Evolutionary conservation across 2,888 invertebrate species (phyloP), one percentile per base, ranked within the genome.

Genomic region (Digitonthophagus gazella): DNA sequence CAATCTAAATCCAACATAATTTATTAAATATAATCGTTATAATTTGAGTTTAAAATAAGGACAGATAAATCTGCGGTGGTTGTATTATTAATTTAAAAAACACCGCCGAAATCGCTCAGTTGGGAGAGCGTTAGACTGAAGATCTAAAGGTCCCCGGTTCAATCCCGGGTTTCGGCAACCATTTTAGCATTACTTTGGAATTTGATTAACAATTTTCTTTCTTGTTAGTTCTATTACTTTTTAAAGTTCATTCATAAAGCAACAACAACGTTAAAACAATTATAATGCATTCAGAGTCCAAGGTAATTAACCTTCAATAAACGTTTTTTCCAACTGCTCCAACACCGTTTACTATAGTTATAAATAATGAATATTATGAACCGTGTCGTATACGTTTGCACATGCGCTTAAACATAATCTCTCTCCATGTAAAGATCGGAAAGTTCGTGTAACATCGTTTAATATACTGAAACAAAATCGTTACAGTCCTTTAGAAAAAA

Each of bases 21-120:
- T n/a, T n/a, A n/a, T n/a, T n/a, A n/a, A n/a, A n/a, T n/a, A n/a
- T n/a, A n/a, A n/a, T n/a, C n/a, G n/a, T n/a, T n/a, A n/a, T n/a
- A n/a, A n/a, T n/a, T n/a, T n/a, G n/a, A n/a, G n/a, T n/a, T n/a
- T n/a, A n/a, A n/a, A n/a, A n/a, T n/a, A n/a, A n/a, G n/a, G n/a
- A n/a, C n/a, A n/a, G n/a, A n/a, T n/a, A n/a, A n/a, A n/a, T n/a
- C n/a, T n/a, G n/a, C n/a, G n/a, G n/a, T n/a, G n/a, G n/a, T n/a
- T n/a, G n/a, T n/a, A n/a, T n/a, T 15, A 16, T 11, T 67, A 76
- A 15, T 2, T 1, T 58, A 8, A 14, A 2, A 14, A 3, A n/a
- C n/a, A n/a, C n/a, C n/a, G 82, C 90, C 90, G 90, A 90, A 90
- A 90, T 90, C 90, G 90, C 90, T 90, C 90, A 90, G 90, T 89